Evolutionary conservation across 2,888 invertebrate genomes (phyloP), one percentile per base, ranked within the genome.

Genomic region (Philopedon plagiatum): DNA sequence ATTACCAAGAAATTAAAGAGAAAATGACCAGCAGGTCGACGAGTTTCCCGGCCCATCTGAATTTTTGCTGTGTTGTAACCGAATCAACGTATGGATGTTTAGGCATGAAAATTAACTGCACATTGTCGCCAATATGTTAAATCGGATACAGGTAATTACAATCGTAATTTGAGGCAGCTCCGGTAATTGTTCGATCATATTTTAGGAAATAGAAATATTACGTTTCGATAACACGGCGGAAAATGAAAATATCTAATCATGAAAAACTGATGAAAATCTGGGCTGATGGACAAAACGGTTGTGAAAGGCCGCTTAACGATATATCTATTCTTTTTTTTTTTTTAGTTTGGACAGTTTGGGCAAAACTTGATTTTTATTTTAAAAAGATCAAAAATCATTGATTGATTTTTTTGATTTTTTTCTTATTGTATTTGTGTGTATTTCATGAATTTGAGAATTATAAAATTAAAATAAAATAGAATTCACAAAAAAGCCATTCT

Each of bases 131-230:
- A 61, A 73, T 66, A 73, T 64, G 63, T 68, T 60, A 69, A 73
- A 61, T 63, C 65, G 64, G 60, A 70, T 62, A 13, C 67, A 37
- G 63, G 70, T 64, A 64, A 60, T 64, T 64, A 70, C 70, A 64
- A 51, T 64, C 65, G 71, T 54, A 66, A 71, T 71, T 64, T 68
- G 63, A 44, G 60, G 64, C 64, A 34, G 73, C 64, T 51, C 62
- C 66, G 68, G 61, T 74, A 74, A 74, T 74, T 74, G 74, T 74
- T 71, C 74, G 57, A 74, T 74, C 74, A 68, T 63, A 67, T 70
- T 71, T 67, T 67, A 74, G 74, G 74, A 74, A 74, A 74, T 74
- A 74, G 74, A 74, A 73, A 73, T 73, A 73, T 73, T 71, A 66
- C 71, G 71, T 54, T 49, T 41, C 34, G 44, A 67, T 34, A 56